phyloP scores from a whole-genome alignment of 2,797 vertebrate genomes.

The Mareca strepera region DNA sequence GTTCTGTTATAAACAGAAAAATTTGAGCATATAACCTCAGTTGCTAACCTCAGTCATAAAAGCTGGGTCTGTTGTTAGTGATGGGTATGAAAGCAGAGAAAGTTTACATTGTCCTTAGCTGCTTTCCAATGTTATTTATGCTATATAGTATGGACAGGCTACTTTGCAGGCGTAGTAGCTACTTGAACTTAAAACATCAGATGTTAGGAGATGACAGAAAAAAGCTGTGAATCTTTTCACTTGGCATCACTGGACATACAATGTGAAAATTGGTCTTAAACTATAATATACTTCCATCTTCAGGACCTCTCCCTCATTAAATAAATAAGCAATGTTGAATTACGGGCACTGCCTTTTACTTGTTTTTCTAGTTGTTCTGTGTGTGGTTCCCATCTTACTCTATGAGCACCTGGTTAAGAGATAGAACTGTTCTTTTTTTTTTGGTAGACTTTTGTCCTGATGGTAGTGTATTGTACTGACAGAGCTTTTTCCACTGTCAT shows the following conservation, averaged over 20 bases:
- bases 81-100: neutral
- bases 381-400: neutral
- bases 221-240: neutral
- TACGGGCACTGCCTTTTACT: neutral
- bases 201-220: neutral
- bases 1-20: constrained; percentile 28
- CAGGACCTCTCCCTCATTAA: neutral
- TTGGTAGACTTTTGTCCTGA: neutral
- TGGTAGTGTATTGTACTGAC: neutral
- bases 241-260: neutral
- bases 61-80: neutral
- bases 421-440: neutral
- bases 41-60: neutral
- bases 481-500: neutral
- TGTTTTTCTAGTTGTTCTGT: neutral
- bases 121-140: neutral
- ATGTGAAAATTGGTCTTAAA: neutral
- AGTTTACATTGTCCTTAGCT: neutral
- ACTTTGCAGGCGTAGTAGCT: neutral
- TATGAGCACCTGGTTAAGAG: neutral
- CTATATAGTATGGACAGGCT: no score
- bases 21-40: neutral
- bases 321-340: neutral
- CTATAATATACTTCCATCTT: neutral
- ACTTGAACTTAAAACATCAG: neutral